These are phyloP conservation scores for Scaeva pyrastri DNA, from an alignment of 2,888 invertebrate genomes.

Conservation along the genomic window DNA sequence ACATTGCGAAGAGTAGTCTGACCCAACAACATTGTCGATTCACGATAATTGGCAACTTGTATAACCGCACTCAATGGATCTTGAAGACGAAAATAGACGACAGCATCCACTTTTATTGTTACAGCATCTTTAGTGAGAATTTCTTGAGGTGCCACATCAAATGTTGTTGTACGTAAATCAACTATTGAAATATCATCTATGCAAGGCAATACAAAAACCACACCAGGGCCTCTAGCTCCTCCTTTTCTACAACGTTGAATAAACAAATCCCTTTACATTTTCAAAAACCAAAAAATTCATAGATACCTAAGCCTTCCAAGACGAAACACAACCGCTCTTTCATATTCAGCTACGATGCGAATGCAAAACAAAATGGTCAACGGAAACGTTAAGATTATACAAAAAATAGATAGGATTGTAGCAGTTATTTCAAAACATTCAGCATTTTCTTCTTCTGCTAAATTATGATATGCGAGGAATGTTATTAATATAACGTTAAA, in stretches of 20 bases:
- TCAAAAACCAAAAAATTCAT: not conserved
- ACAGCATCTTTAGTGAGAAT: constrained; percentile 94
- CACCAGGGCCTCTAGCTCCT: constrained; percentile 85
- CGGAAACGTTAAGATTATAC: constrained; percentile 79
- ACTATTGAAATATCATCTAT: constrained; percentile 85
- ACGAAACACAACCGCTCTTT: constrained; percentile 87
- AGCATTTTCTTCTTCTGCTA: constrained; percentile 66
- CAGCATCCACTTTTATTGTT: constrained; percentile 95
- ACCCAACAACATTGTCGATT: constrained; percentile 90
- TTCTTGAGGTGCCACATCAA: constrained; percentile 88
- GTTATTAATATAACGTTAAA: not conserved
- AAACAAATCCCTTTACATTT: not conserved
- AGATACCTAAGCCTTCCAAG: constrained; percentile 84
- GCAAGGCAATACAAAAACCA: constrained; percentile 87
- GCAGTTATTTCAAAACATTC: constrained; percentile 76
- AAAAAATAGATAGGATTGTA: constrained; percentile 77
- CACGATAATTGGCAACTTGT: constrained; percentile 85
- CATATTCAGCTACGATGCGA: constrained; percentile 85
- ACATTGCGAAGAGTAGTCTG: constrained; percentile 94
- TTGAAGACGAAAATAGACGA: constrained; percentile 91
- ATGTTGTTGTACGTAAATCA: constrained; percentile 86
- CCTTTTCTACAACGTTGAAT: constrained; percentile 80
- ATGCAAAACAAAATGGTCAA: constrained; percentile 79
- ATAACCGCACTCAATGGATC: constrained; percentile 90
- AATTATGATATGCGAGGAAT: not conserved